Percentiles rank a stretch among this genome's conserved stretches.
These are phyloP conservation scores for Ophthalmolycus amberensis DNA, from an alignment of 2,113 vertebrate species.

Conservation along the genomic window DNA sequence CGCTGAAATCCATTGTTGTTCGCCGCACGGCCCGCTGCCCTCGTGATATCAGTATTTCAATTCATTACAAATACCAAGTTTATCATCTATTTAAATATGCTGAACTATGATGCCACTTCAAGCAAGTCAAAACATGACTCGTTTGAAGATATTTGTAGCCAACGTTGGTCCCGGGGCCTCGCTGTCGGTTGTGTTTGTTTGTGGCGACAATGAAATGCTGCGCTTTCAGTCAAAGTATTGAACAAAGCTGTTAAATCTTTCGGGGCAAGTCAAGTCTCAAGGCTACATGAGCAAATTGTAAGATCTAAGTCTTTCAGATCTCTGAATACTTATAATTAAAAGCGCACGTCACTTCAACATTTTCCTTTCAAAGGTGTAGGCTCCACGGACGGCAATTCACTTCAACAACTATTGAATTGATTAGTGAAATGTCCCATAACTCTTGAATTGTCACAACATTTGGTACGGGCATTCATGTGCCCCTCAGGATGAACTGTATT, in stretches of 20 bases:
- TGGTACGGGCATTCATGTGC: background rate
- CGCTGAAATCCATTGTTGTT: constrained; percentile 35
- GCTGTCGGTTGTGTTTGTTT: background rate
- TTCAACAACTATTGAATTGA: background rate
- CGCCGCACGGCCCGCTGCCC: background rate
- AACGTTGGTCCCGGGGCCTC: background rate
- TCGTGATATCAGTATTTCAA: constrained; percentile 3
- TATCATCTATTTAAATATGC: constrained; percentile 37
- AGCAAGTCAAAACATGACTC: background rate
- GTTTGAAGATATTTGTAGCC: background rate
- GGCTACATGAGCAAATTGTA: background rate
- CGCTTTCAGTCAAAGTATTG: background rate
- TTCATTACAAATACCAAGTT: constrained; percentile 31
- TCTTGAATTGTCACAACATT: background rate
- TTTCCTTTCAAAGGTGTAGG: background rate
- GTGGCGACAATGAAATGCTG: background rate
- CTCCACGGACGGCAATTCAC: background rate
- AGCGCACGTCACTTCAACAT: background rate
- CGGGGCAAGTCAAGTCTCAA: background rate
- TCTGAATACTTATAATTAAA: background rate
- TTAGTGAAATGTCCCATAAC: background rate
- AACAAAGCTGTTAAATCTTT: background rate
- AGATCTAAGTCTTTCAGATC: background rate
- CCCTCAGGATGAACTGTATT: background rate
- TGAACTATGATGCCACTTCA: constrained; percentile 9